Evolutionary conservation across 1,140 invertebrate genomes (phyloP).

Genomic region (Carposina sasakii): DNA sequence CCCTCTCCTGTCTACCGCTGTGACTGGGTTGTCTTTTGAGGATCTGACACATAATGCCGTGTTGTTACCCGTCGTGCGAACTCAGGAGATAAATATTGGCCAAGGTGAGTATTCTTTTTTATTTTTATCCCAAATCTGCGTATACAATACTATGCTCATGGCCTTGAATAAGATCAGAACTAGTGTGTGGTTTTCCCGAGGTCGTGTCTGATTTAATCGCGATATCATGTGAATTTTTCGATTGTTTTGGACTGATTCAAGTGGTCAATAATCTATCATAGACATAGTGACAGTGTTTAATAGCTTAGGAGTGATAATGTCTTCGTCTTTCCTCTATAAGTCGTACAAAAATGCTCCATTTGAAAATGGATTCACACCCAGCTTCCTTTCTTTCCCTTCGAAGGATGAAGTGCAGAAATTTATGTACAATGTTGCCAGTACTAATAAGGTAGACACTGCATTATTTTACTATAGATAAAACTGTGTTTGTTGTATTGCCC

Average conservation of each 20-base stretch:
- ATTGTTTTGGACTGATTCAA: no score
- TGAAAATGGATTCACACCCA: slow-evolving; percentile 44
- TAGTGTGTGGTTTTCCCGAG: no score
- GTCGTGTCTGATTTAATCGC: no score
- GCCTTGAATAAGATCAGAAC: no score
- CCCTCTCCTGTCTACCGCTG: slow-evolving; percentile 57
- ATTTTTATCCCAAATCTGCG: slow-evolving; percentile 44
- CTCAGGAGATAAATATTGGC: slow-evolving; percentile 46
- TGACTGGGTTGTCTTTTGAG: slow-evolving; percentile 60
- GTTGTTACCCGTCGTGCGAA: slow-evolving; percentile 54
- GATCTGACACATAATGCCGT: slow-evolving; percentile 69
- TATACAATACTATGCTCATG: slow-evolving; percentile 27
- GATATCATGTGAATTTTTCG: slow-evolving; percentile 3
- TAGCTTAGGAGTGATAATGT: slow-evolving; percentile 15
- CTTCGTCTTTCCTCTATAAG: slow-evolving; percentile 57
- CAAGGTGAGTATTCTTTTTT: slow-evolving; percentile 56
- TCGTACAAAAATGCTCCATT: slow-evolving; percentile 51
- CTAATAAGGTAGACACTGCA: no score
- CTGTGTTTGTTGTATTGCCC: no score
- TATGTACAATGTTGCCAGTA: no score
- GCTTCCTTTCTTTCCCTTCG: no score
- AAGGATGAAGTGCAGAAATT: no score
- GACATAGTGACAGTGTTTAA: no score
- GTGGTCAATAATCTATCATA: no score
- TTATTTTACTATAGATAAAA: no score